These are phyloP conservation scores for Drepana arcuata DNA, from an alignment of 1,140 invertebrate species.

Conservation along the genomic window DNA sequence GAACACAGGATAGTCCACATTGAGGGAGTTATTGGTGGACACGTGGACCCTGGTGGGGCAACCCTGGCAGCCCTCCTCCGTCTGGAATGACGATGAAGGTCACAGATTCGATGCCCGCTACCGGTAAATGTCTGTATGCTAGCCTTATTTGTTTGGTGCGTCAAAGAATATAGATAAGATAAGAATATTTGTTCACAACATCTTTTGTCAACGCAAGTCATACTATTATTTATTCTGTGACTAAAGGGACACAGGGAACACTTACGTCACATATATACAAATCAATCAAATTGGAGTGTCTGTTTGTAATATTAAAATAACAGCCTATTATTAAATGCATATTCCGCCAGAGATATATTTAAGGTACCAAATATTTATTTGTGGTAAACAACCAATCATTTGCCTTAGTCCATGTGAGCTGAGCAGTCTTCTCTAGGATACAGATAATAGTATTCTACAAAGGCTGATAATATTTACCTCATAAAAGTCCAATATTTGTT, in stretches of 20 bases:
- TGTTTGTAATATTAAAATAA: no score
- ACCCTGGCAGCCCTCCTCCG: constrained; percentile 18
- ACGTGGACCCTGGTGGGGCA: constrained; percentile 48
- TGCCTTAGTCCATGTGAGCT: background rate
- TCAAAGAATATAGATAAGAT: no score
- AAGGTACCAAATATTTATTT: background rate
- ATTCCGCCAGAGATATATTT: background rate
- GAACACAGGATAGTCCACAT: constrained; percentile 34
- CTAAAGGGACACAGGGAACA: no score
- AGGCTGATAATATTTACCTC: constrained; percentile 26
- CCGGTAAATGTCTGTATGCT: no score
- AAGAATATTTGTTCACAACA: background rate
- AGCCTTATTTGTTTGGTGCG: no score
- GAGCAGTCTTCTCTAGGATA: background rate
- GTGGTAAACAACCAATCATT: background rate
- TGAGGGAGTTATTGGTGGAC: constrained; percentile 26
- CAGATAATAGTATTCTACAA: background rate
- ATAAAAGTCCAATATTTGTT: constrained; percentile 42
- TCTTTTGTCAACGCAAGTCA: no score
- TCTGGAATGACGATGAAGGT: constrained; percentile 22
- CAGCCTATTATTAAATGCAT: background rate
- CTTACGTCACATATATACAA: no score
- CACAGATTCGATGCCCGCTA: no score
- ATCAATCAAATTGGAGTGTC: no score
- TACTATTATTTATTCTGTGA: no score